These are phyloP conservation scores for Pararge aegeria DNA, from an alignment of 1,140 invertebrate species.

Conservation along the genomic window DNA sequence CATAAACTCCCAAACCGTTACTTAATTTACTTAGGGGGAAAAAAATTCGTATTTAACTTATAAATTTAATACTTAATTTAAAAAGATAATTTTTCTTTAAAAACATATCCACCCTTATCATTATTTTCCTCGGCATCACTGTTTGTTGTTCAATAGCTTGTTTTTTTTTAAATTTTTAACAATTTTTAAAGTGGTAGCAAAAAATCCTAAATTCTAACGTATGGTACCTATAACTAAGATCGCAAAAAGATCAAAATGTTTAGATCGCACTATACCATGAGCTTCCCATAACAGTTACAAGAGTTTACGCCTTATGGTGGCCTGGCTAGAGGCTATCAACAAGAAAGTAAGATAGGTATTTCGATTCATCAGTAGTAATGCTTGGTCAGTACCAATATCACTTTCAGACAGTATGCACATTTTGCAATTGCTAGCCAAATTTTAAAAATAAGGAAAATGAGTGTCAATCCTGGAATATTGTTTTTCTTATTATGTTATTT, in stretches of 20 bases:
- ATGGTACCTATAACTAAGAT: too few relatives aligned
- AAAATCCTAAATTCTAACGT: too few relatives aligned
- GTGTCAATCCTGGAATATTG: background rate
- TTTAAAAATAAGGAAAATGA: constrained; percentile 6
- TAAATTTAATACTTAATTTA: too few relatives aligned
- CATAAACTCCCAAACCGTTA: too few relatives aligned
- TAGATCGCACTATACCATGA: constrained; percentile 6
- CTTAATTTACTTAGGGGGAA: too few relatives aligned
- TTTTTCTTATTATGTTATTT: constrained; percentile 1
- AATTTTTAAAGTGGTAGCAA: too few relatives aligned
- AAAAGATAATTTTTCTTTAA: too few relatives aligned
- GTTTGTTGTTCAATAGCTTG: too few relatives aligned
- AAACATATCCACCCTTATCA: too few relatives aligned
- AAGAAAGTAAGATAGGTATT: constrained; percentile 19
- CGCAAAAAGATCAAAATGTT: constrained; percentile 12
- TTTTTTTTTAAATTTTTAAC: too few relatives aligned
- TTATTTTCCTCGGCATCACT: too few relatives aligned
- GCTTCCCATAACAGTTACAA: constrained; percentile 20
- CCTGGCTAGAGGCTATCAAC: background rate
- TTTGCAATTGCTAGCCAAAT: background rate
- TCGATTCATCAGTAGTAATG: constrained; percentile 22
- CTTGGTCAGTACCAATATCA: constrained; percentile 21
- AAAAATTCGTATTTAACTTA: too few relatives aligned
- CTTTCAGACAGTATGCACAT: constrained; percentile 17
- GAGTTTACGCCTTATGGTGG: constrained; percentile 23